phyloP scores from a whole-genome alignment of 2,113 vertebrate genomes.

The Heterocephalus glaber region DNA sequence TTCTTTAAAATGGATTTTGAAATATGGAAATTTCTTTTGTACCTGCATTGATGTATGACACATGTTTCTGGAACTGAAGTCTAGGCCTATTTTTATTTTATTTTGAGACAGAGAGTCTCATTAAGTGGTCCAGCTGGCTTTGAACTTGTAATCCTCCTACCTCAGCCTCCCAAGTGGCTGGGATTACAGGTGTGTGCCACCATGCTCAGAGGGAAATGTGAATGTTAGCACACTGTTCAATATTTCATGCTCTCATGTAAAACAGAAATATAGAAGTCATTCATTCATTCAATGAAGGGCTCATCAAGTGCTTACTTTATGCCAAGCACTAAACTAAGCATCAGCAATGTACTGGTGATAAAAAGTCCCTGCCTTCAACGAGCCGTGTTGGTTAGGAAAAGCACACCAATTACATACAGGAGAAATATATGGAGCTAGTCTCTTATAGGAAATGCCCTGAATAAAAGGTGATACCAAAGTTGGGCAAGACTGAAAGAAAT shows the following conservation, averaged over 20 bases:
- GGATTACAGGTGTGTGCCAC: background rate
- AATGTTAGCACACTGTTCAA: background rate
- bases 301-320: background rate
- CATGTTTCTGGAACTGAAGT: no score
- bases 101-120: background rate
- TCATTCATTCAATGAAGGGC: background rate
- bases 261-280: slow-evolving; percentile 24
- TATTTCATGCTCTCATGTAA: background rate
- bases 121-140: background rate
- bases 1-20: no score
- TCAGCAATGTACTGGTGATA: background rate
- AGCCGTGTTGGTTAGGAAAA: background rate
- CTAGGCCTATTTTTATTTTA: background rate
- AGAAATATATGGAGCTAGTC: background rate
- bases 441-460: slow-evolving; percentile 47
- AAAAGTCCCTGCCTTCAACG: background rate
- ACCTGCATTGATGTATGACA: no score
- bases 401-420: background rate
- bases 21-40: no score
- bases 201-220: background rate
- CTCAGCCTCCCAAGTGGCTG: background rate
- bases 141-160: background rate
- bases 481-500: slow-evolving; percentile 55
- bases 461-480: background rate
- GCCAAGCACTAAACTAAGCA: background rate